Evolutionary conservation across 2,797 vertebrate genomes (phyloP).

Genomic region (Oreortyx pictus): DNA sequence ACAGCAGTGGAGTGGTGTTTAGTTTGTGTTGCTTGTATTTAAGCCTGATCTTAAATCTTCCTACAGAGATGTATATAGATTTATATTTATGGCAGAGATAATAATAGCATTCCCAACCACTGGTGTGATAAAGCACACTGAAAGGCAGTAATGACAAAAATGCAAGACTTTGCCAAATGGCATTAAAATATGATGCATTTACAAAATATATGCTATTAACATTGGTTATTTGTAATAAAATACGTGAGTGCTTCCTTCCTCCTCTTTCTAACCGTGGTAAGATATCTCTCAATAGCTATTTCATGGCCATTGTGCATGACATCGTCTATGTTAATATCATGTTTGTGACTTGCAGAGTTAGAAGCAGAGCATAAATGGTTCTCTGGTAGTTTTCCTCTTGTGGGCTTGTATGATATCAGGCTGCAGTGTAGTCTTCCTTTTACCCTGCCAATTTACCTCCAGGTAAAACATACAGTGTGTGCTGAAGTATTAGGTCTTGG

Average conservation of each 20-base stretch:
- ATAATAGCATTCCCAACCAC: not conserved
- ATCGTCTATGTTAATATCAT: not conserved
- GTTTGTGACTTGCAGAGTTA: not conserved
- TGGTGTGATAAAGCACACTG: not conserved
- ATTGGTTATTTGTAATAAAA: not conserved
- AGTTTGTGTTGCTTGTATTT: not conserved
- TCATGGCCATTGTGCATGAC: accelerated
- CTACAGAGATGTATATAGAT: not conserved
- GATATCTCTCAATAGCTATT: not conserved
- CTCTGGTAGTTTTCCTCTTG: not conserved
- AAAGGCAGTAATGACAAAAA: not conserved
- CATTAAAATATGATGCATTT: not conserved
- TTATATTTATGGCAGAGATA: not conserved
- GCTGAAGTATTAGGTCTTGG: not conserved
- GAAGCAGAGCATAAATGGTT: not conserved
- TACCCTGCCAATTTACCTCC: not conserved
- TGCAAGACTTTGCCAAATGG: not conserved
- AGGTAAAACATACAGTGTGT: not conserved
- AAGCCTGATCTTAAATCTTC: not conserved
- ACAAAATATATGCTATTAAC: not conserved
- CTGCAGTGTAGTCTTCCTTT: not conserved
- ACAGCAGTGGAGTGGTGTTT: not conserved
- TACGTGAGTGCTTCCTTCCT: not conserved
- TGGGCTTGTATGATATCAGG: not conserved
- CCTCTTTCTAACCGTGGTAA: not conserved